Evolutionary conservation across 92 coral and sea anemone species (phyloP).

Genomic region (Heliopora coerulea): DNA sequence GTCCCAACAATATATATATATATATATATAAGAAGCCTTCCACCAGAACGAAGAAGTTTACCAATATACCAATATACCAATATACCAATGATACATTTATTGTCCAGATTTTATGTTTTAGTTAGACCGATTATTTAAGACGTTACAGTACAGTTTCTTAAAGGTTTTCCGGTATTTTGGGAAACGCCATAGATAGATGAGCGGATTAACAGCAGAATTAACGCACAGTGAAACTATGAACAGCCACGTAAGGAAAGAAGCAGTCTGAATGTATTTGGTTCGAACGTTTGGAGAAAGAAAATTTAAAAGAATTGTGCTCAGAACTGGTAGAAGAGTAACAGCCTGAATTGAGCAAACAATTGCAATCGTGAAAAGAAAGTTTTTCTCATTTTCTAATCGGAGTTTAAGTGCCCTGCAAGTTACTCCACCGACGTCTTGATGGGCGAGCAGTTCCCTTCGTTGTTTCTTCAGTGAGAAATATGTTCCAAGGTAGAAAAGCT

Average conservation of each 20-base stretch:
- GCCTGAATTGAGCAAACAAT: slow-evolving; percentile 4
- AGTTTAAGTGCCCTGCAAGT: background rate
- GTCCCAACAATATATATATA: too few relatives aligned
- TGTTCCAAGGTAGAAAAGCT: background rate
- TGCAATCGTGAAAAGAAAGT: slow-evolving; percentile 2
- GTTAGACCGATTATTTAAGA: too few relatives aligned
- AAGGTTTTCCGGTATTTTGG: too few relatives aligned
- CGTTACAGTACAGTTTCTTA: too few relatives aligned
- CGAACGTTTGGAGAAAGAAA: too few relatives aligned
- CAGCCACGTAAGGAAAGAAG: background rate
- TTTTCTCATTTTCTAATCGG: slow-evolving; percentile 1
- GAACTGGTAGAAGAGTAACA: background rate
- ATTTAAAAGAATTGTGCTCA: too few relatives aligned
- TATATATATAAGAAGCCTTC: too few relatives aligned
- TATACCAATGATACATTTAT: too few relatives aligned
- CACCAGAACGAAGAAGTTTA: too few relatives aligned
- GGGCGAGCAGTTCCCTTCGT: background rate
- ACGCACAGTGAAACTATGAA: background rate
- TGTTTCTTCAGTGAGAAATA: slow-evolving; percentile 3
- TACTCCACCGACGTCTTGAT: background rate
- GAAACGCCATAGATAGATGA: slow-evolving; percentile 12
- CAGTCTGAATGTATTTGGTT: too few relatives aligned
- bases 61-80: too few relatives aligned
- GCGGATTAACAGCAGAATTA: slow-evolving; percentile 17
- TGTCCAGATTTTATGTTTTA: too few relatives aligned